Base-by-base conservation (phyloP, 2,113 vertebrate species). In the Prunella himalayana region DNA sequence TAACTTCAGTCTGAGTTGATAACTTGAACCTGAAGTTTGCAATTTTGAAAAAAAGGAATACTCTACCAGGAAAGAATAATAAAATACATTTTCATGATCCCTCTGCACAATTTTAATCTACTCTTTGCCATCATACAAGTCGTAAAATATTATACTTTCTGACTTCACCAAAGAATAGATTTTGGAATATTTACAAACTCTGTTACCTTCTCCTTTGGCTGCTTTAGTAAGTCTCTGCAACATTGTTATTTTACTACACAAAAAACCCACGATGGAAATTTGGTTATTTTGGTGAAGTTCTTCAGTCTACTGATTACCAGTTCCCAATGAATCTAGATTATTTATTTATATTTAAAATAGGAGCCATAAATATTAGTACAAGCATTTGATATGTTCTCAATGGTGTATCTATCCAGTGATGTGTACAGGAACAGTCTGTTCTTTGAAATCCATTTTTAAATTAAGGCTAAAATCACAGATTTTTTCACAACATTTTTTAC, bases 361-460 rank as follows among this genome's bases (percentile, higher is more conserved):
- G 54, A 65, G 22, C 28, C 20, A 86, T 70, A 81, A 84, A 91
- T 81, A 69, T 44, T 73, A 49, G 37, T 41, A 44, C 47, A 93
- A 84, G 27, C 47, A 56, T 86, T 45, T 80, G 23, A 60, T 71
- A 82, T 70, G 35, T 84, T 91, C 42, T 60, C 56, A 69, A 3
- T 66, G 64, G 41, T 50, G 47, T 78, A 49, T 41, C 72, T 70
- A 63, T 16, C 42, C 37, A 47, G 41, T 15, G 28, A 82, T 1
- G 1, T 31, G 31, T 61, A 23, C 42, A 77, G 68, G 68, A 94
- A 73, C 64, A 72, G 37, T 19, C 66, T 83, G 45, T 84, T 93
- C 60, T 87, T 73, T 61, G 50, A 85, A 72, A 82, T 78, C 30
- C 7, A 23, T 73, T 91, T 94, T 91, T 82, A 91, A 95, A 75